Evolutionary conservation across 92 coral and sea anemone genomes (phyloP).

Genomic region (Ricordea florida): DNA sequence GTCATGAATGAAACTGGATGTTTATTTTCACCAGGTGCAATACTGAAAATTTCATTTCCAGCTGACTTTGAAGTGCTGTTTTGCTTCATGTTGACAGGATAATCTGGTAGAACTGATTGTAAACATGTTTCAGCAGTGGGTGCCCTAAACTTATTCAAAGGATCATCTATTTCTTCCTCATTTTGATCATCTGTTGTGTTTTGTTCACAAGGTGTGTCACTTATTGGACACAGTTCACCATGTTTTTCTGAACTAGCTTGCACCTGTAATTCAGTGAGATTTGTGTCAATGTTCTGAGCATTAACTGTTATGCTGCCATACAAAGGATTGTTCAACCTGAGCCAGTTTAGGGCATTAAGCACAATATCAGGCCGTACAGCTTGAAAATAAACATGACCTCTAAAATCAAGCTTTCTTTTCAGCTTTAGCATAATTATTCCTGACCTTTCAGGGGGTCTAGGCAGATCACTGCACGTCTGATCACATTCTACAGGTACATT

Average conservation of each 20-base stretch:
- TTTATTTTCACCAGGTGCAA: no score
- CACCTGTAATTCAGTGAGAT: background rate
- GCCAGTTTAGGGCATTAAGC: background rate
- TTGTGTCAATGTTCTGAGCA: background rate
- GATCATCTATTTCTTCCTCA: background rate
- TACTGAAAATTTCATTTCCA: background rate
- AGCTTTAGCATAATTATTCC: background rate
- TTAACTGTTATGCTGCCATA: background rate
- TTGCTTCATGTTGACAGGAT: background rate
- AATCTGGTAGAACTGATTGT: conserved; percentile 5
- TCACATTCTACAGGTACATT: conserved; percentile 7
- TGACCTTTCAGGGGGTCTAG: conserved; percentile 10
- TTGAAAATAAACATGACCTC: conserved; percentile 32
- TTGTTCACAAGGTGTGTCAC: no score
- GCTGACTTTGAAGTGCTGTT: background rate
- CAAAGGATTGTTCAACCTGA: conserved; percentile 8
- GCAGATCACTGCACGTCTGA: background rate
- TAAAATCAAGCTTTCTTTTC: background rate
- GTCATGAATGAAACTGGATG: background rate
- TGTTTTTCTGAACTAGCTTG: no score
- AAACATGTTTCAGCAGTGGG: conserved; percentile 23
- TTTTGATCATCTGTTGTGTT: background rate
- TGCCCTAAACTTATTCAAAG: background rate
- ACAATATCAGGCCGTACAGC: conserved; percentile 7
- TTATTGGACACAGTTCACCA: no score